A percentile compares a stretch with the other conserved stretches of the same genome.
Conservation (phyloP, 1,140 invertebrate species). For the Tenebrio molitor region DNA sequence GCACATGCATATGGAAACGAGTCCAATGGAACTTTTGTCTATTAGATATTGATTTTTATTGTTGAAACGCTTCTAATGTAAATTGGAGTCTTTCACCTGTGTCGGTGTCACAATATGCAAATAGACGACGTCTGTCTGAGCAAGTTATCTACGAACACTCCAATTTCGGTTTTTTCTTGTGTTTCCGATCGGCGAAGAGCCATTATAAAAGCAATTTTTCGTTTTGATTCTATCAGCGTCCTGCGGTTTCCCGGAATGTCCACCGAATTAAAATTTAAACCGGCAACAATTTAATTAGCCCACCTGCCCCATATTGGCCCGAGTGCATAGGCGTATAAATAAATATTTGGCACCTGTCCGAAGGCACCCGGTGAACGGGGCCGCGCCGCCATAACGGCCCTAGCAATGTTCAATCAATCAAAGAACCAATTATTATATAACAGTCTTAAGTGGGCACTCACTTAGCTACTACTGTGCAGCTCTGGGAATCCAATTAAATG, state of each 20-base stretch:
- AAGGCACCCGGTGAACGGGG: not conserved
- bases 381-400: constrained; percentile 7
- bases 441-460: constrained; percentile 50
- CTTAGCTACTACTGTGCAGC: constrained; percentile 48
- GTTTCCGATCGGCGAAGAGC: constrained; percentile 3
- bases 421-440: constrained; percentile 52
- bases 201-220: constrained; percentile 15
- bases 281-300: constrained; percentile 19
- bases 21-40: not conserved
- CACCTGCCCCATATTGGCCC: not conserved
- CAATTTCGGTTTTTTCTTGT: constrained; percentile 1
- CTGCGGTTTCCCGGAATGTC: constrained; percentile 26
- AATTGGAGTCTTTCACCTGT: constrained; percentile 33
- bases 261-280: not conserved
- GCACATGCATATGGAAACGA: not conserved
- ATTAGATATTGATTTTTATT: constrained; percentile 12
- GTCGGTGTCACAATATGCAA: constrained; percentile 8
- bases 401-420: constrained; percentile 49
- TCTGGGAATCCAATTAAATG: constrained; percentile 49
- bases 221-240: constrained; percentile 20
- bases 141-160: not conserved
- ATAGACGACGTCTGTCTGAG: constrained; percentile 8
- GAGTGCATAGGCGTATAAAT: not conserved
- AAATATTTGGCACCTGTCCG: constrained; percentile 25
- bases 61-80: constrained; percentile 11